Evolutionary conservation across 2,888 invertebrate genomes (phyloP).

Genomic region (Dicycla oo): DNA sequence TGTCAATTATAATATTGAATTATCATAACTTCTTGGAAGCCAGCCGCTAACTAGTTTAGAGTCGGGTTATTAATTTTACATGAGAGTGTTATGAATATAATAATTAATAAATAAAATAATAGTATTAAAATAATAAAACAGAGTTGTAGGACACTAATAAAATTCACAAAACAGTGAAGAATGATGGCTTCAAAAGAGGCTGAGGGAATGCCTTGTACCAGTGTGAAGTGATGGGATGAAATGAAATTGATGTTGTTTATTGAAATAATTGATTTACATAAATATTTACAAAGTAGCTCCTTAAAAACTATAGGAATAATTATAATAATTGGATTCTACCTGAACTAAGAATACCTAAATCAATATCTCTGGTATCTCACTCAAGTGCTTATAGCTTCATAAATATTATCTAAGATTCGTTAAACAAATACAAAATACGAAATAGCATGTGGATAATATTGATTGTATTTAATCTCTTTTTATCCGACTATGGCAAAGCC

Average conservation of each 20-base stretch:
- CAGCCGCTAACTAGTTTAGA: constrained; percentile 28
- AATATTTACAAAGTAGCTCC: background rate
- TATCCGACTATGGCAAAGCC: no score
- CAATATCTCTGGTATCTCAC: background rate
- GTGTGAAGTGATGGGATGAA: background rate
- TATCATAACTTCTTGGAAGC: constrained; percentile 52
- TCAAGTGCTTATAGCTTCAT: background rate
- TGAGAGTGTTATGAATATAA: constrained; percentile 28
- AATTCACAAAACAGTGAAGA: background rate
- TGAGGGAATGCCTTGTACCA: no score
- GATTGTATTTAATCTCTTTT: no score
- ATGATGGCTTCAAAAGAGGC: background rate
- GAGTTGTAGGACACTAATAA: constrained; percentile 4
- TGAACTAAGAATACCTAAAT: background rate
- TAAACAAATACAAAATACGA: background rate
- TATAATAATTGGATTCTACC: background rate
- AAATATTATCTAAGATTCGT: background rate
- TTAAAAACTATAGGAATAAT: background rate
- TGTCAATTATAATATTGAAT: constrained; percentile 60
- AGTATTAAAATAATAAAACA: constrained; percentile 17
- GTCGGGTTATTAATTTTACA: constrained; percentile 37
- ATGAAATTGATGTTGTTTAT: background rate
- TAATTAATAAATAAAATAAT: constrained; percentile 20
- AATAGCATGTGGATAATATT: background rate
- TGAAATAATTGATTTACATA: background rate